Base-by-base conservation (phyloP, 2,888 invertebrate species). In the Myopa tessellatipennis region DNA sequence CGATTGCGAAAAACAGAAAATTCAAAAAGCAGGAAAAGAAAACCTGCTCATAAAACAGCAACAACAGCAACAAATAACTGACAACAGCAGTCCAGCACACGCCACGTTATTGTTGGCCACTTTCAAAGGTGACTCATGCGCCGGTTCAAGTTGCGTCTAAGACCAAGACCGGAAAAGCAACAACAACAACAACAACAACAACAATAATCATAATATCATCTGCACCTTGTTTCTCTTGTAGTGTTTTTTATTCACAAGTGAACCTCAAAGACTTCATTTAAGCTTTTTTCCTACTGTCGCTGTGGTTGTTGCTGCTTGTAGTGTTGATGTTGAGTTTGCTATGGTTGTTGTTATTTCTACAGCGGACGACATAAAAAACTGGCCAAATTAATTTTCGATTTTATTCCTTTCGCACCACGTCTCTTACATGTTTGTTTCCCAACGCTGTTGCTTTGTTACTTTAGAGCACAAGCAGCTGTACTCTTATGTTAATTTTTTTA, bases 311-410 rank as follows among this genome's bases (percentile, higher is more conserved):
- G 67, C 67, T 77, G 70, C 60, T 34, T 68, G 16, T 77, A 74
- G 70, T 78, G 63, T 61, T 77, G 80, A 69, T 81, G 63, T 61
- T 77, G 80, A 69, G 81, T 34, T 36, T 10, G 65, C 79, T 83
- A 83, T 80, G 79, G 79, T 78, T 84, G 67, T 82, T 73, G 80
- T 80, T 80, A 72, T 26, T 74, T 75, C 82, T 84, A 82, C 84
- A 84, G 34, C 26, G 10, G 38, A 16, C 73, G 18, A 14, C 72
- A 58, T 58, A 72, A 73, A 61, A 40, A 70, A 26, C 65, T 45
- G 63, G 63, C 58, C 60, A 68, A 75, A 69, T 75, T 58, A 69
- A 65, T 69, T 69, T 69, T 18, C 45, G 34, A 40, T 75, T 69
- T 60, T 68, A 68, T 67, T 67, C 52, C 40, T 60, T 26, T 16